phyloP scores from a whole-genome alignment of 53 echinoderm and acorn worm genomes.

The Glandiceps talaboti region DNA sequence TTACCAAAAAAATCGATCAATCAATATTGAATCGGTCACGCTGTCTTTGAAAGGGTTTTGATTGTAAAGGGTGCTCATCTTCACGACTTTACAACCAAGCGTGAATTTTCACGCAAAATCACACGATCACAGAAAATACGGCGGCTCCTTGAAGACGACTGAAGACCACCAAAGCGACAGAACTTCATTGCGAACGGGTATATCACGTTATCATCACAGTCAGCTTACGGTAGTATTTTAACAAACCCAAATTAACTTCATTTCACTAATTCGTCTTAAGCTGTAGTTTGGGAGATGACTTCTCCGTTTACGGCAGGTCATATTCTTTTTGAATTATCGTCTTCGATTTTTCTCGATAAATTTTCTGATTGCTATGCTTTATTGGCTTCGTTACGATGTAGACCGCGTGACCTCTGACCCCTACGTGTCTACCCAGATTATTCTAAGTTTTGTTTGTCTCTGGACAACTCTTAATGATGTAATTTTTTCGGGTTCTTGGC shows the following conservation, averaged over 20 bases:
- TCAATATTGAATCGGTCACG: too few relatives aligned
- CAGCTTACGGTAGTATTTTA: background rate
- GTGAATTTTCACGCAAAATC: background rate
- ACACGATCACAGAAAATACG: too few relatives aligned
- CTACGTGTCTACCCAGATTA: background rate
- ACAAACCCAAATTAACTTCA: background rate
- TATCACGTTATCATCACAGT: background rate
- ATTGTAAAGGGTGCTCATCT: background rate
- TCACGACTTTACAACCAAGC: background rate
- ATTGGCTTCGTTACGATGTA: background rate
- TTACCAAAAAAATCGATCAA: too few relatives aligned
- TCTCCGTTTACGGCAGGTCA: background rate
- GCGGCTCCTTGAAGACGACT: too few relatives aligned
- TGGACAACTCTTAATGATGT: background rate
- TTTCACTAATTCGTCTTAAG: background rate
- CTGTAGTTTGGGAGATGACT: background rate
- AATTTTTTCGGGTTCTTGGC: too few relatives aligned
- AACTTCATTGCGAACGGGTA: background rate
- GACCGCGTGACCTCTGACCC: background rate
- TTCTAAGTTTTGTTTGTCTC: background rate
- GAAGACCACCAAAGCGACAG: background rate
- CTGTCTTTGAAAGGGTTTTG: too few relatives aligned
- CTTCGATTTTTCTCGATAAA: background rate
- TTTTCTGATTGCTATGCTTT: background rate
- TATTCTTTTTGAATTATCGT: background rate